Evolutionary conservation across 2,888 invertebrate genomes (phyloP), one percentile per base, ranked within the genome.

Genomic region (Philereme vetulata): DNA sequence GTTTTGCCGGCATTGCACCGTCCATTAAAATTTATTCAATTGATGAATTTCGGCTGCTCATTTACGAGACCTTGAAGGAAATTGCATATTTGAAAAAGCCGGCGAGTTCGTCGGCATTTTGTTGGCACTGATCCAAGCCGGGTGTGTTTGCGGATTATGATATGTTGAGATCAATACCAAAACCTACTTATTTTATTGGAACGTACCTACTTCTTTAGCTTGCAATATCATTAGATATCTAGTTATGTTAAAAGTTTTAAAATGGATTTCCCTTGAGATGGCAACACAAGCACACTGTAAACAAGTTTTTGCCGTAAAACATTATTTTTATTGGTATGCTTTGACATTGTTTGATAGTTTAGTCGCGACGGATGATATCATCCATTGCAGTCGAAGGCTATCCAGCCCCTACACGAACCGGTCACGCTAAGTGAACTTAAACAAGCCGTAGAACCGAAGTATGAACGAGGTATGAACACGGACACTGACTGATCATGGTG

Each of bases 61-160:
- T 7, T 51, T 6, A 47, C 43, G 48, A 42, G 51, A 59, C 58
- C 55, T 55, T 59, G 58, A 54, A 56, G 9, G 36, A 46, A 40
- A 42, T 42, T 7, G 43, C 21, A 38, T 10, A 21, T 78, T 78
- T 71, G 66, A 73, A 69, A 78, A 80, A 81, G 71, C 68, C 68
- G 76, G 76, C 80, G 45, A 42, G 49, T 54, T 59, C 35, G 51
- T 51, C 82, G 83, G 84, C 79, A 58, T 82, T 81, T 80, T 81
- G 72, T 78, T 90, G 90, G 90, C 88, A 56, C 71, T 67, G 72
- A 66, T 84, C 89, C 90, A 90, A 76, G 40, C 38, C 72, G 82
- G 87, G 85, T 72, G 86, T 82, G 84, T 84, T 80, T 61, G 59
- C 55, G 51, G 48, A 60, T 61, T 62, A 60, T 54, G 56, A 51